phyloP scores from a whole-genome alignment of 2,888 invertebrate species.

The Ichneumoninae sp. region DNA sequence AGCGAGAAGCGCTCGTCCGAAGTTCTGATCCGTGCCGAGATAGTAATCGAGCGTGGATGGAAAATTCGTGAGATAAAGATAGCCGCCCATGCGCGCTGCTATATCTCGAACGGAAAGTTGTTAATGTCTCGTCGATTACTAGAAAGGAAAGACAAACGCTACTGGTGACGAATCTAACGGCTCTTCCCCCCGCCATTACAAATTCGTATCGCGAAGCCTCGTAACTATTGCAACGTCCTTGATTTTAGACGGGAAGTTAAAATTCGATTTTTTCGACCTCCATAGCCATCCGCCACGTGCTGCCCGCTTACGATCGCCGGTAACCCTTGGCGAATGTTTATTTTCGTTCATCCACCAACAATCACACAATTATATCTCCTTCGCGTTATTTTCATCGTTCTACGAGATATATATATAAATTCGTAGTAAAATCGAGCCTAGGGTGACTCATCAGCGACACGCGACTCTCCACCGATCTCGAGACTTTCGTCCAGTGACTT shows the following conservation, averaged over 20 bases:
- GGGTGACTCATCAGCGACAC: constrained; percentile 46
- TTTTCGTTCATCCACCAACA: constrained; percentile 33
- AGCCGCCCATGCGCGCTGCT: neutral
- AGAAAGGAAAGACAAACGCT: neutral
- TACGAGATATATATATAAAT: constrained; percentile 7
- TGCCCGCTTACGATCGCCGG: neutral
- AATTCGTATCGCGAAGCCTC: constrained; percentile 19
- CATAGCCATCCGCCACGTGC: neutral
- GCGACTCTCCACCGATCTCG: constrained; percentile 36
- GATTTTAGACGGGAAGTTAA: constrained; percentile 12
- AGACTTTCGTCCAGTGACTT: constrained; percentile 31
- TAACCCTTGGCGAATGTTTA: constrained; percentile 14
- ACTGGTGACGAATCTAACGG: constrained; percentile 7
- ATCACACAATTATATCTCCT: constrained; percentile 10
- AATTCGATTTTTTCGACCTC: constrained; percentile 21
- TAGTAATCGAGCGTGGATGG: constrained; percentile 21
- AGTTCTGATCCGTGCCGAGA: constrained; percentile 9
- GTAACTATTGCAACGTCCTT: constrained; percentile 33
- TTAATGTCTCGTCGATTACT: neutral
- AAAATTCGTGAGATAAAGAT: constrained; percentile 30
- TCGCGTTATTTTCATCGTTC: constrained; percentile 27
- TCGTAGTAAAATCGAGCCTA: constrained; percentile 15
- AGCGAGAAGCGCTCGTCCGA: neutral
- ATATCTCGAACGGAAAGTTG: constrained; percentile 24
- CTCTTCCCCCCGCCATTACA: neutral